A percentile compares a stretch with the other conserved stretches of the same genome.
Evolutionary conservation across 2,888 invertebrate species (phyloP).

Genomic region (Penaeus monodon): DNA sequence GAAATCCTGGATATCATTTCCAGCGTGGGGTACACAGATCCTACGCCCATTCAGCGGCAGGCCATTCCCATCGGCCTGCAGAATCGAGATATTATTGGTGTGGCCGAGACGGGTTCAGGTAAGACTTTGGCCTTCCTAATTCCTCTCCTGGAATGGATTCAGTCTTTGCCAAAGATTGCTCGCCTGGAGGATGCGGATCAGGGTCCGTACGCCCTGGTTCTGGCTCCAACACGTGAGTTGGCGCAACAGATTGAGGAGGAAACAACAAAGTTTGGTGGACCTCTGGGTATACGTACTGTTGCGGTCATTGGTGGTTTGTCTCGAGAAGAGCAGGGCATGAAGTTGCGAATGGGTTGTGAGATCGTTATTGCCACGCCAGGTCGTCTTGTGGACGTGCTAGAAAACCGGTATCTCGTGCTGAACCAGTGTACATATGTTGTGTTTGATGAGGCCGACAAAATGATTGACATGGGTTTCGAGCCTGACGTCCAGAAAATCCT

Average conservation of each 20-base stretch:
- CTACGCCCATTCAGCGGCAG: constrained; percentile 98
- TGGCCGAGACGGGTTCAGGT: constrained; percentile 98
- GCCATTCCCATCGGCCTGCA: constrained; percentile 98
- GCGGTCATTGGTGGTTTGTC: constrained; percentile 98
- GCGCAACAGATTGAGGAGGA: constrained; percentile 99
- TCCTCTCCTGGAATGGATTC: constrained; percentile 97
- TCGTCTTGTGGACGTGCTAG: constrained; percentile 97
- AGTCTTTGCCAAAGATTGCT: constrained; percentile 95
- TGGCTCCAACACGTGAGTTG: constrained; percentile 99
- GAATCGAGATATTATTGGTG: constrained; percentile 97
- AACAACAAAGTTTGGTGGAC: constrained; percentile 95
- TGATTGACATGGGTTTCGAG: constrained; percentile 99
- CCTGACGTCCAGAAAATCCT: constrained; percentile 93
- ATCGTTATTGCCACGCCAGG: constrained; percentile 99
- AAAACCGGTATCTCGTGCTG: constrained; percentile 96
- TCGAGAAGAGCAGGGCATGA: constrained; percentile 98
- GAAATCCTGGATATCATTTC: constrained; percentile 95
- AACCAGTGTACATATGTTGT: constrained; percentile 99
- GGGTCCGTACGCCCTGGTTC: constrained; percentile 98
- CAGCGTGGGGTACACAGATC: constrained; percentile 95
- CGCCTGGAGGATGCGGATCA: constrained; percentile 89
- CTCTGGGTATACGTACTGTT: constrained; percentile 91
- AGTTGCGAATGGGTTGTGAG: constrained; percentile 96
- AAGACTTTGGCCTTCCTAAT: constrained; percentile 99
- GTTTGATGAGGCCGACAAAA: constrained; percentile 95